Evolutionary conservation across 2,888 invertebrate genomes (phyloP), one percentile per base, ranked within the genome.

Genomic region (Acanthoscelides obtectus): DNA sequence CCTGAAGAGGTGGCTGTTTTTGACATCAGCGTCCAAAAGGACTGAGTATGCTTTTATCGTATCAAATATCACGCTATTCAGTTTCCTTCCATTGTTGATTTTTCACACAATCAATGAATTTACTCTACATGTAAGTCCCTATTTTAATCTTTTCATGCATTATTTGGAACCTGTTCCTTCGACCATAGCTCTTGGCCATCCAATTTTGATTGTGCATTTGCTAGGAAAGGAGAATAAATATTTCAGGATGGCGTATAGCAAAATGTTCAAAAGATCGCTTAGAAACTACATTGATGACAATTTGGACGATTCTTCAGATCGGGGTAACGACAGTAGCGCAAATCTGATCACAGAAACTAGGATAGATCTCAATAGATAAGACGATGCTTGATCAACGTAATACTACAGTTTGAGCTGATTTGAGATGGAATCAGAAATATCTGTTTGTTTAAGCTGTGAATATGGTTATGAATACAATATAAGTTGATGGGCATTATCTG

Each of bases 21-120:
- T 72, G 4, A 67, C 27, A 64, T 45, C n/a, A 8, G 69, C 68
- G 0, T 68, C 73, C 8, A 66, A 22, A 8, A 72, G 72, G 64
- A 76, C 71, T 0, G 64, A 22, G 20, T 73, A 76, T 67, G 70
- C 72, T 68, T 20, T 74, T 8, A 69, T 66, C 0, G 69, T 72
- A 3, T 21, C 73, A 0, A 76, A 76, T 63, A 71, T 76, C 19
- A 71, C 73, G 64, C 65, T 74, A 64, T 70, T 68, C n/a, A 73
- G 72, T 5, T 76, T 66, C n/a, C 5, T 76, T 3, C 76, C 76
- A 0, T 64, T 73, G 63, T 72, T 72, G 5, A 22, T 72, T 21
- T 74, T 69, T 65, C 68, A 73, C 64, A 2, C 71, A 5, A 20
- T 70, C 12, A 20, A 70, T 12, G 20, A 12, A 20, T 21, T 70